phyloP scores from a whole-genome alignment of 2,888 invertebrate genomes.

The Omphaloscelis lunosa region DNA sequence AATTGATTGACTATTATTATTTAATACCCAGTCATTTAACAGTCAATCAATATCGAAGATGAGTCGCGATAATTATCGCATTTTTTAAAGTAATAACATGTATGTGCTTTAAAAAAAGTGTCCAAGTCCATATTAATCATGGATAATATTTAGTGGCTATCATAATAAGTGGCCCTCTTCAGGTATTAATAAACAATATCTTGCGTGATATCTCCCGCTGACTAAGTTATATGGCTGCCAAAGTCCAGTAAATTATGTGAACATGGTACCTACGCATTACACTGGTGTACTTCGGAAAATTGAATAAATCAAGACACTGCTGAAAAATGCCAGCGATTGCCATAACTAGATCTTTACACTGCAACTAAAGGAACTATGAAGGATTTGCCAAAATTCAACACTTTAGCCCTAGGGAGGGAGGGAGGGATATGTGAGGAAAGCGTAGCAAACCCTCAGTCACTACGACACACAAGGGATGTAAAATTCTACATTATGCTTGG shows the following conservation, averaged over 20 bases:
- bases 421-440: not conserved
- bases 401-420: not conserved
- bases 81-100: not conserved
- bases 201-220: not conserved
- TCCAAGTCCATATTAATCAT: not conserved
- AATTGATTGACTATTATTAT: constrained; percentile 34
- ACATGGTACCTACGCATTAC: not conserved
- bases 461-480: not conserved
- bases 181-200: not conserved
- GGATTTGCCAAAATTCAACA: not conserved
- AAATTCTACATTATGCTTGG: too few relatives aligned
- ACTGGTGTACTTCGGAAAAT: not conserved
- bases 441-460: too few relatives aligned
- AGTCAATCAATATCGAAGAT: constrained; percentile 28
- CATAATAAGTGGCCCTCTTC: not conserved
- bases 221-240: not conserved
- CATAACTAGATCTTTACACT: not conserved
- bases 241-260: not conserved
- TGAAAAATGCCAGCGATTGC: too few relatives aligned
- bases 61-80: not conserved
- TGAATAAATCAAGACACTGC: not conserved
- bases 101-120: not conserved
- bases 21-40: constrained; percentile 19
- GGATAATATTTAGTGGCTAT: not conserved
- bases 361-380: too few relatives aligned